phyloP scores from a whole-genome alignment of 2,888 invertebrate species.

The Hypselothyrea guttata region DNA sequence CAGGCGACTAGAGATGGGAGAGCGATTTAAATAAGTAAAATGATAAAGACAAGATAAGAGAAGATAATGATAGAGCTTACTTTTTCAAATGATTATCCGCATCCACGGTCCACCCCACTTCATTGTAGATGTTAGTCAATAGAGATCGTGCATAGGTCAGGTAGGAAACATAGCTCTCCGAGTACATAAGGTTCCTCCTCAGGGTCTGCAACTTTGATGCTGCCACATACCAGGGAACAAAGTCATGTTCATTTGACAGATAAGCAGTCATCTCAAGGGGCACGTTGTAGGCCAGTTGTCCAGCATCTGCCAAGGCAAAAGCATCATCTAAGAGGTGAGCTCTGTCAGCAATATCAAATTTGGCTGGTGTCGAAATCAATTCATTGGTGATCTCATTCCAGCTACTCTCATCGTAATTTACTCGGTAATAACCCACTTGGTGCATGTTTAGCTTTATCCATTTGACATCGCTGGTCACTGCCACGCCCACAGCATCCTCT shows the following conservation, averaged over 20 bases:
- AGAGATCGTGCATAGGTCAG: conserved; percentile 86
- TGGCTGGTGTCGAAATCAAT: conserved; percentile 63
- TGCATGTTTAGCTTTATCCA: conserved; percentile 93
- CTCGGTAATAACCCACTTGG: conserved; percentile 93
- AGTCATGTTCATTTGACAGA: conserved; percentile 85
- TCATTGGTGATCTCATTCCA: conserved; percentile 84
- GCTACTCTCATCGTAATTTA: conserved; percentile 88
- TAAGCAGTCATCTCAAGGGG: conserved; percentile 88
- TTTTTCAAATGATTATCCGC: conserved; percentile 80
- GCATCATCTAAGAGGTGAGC: conserved; percentile 91
- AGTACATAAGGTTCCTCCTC: conserved; percentile 83
- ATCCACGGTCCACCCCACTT: conserved; percentile 86
- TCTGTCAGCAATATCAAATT: conserved; percentile 86
- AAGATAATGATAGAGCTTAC: too few relatives aligned
- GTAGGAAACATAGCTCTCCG: conserved; percentile 83
- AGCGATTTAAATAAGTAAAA: too few relatives aligned
- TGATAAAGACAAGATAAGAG: too few relatives aligned
- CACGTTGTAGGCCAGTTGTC: conserved; percentile 85
- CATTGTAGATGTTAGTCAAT: conserved; percentile 84
- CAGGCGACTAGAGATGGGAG: background rate
- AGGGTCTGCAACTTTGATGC: conserved; percentile 83
- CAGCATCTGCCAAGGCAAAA: conserved; percentile 90
- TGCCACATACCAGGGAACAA: conserved; percentile 90
- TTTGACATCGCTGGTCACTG: conserved; percentile 80
- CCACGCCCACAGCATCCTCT: conserved; percentile 34